Evolutionary conservation across 2,113 vertebrate genomes (phyloP).

Genomic region (Pluvianellus socialis): DNA sequence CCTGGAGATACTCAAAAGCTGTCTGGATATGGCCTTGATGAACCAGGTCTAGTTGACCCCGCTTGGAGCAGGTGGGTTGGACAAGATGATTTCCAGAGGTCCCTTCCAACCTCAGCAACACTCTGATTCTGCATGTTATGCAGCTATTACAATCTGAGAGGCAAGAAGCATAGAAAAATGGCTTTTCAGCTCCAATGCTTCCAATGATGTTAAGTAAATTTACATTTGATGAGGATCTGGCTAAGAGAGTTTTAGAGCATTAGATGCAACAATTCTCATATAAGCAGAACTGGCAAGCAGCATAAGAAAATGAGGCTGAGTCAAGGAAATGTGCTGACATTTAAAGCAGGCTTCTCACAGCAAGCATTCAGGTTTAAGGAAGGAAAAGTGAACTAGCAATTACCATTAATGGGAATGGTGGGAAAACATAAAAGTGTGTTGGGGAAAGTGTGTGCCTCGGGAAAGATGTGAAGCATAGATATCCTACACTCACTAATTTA

Average conservation of each 20-base stretch:
- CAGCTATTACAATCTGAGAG: background rate
- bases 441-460: background rate
- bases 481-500: background rate
- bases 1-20: background rate
- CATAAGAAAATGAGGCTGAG: background rate
- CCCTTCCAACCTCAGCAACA: background rate
- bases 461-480: background rate
- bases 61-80: background rate
- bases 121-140: background rate
- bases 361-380: background rate
- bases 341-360: conserved; percentile 1
- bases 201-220: conserved; percentile 45
- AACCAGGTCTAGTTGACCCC: background rate
- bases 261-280: conserved; percentile 1
- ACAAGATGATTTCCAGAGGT: background rate
- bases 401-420: background rate
- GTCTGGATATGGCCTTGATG: background rate
- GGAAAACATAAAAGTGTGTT: background rate
- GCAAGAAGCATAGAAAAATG: background rate
- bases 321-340: conserved; percentile 20
- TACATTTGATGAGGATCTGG: conserved; percentile 45
- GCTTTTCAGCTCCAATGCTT: conserved; percentile 9
- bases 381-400: background rate
- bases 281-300: background rate
- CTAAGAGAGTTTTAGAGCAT: conserved; percentile 11